Conservation (phyloP, 2,888 invertebrate genomes). For the Leptinotarsa peninsularis region DNA sequence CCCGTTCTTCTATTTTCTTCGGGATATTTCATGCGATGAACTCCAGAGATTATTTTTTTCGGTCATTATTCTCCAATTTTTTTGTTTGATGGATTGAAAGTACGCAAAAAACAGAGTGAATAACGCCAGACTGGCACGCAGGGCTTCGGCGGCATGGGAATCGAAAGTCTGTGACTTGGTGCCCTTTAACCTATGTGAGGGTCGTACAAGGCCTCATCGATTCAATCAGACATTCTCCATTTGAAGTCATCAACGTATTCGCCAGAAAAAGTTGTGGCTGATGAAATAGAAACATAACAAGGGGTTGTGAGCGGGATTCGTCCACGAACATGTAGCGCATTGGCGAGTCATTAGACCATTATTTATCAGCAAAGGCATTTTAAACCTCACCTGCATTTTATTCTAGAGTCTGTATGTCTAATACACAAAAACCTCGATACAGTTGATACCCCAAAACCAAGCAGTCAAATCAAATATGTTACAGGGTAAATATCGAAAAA, state of each 20-base stretch:
- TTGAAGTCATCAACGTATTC: slow-evolving; percentile 14
- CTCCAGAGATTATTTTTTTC: slow-evolving; percentile 2
- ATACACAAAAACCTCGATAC: too few species aligned
- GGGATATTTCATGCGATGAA: not conserved
- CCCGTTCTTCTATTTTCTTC: not conserved
- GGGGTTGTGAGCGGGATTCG: too few species aligned
- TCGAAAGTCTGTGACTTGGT: slow-evolving; percentile 14
- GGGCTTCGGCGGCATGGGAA: slow-evolving; percentile 3
- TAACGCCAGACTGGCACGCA: slow-evolving; percentile 21
- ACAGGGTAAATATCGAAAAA: too few species aligned
- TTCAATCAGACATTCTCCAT: slow-evolving; percentile 9
- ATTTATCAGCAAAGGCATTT: too few species aligned
- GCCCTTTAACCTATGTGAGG: slow-evolving; percentile 13
- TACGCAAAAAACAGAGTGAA: slow-evolving; percentile 9
- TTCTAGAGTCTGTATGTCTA: too few species aligned
- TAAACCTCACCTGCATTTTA: too few species aligned
- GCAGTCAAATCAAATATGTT: too few species aligned
- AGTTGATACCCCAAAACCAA: too few species aligned
- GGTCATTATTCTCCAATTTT: slow-evolving; percentile 4
- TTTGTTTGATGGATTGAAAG: slow-evolving; percentile 11
- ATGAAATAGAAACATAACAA: not conserved
- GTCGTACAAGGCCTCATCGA: slow-evolving; percentile 1
- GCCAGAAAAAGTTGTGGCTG: not conserved
- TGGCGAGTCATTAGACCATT: too few species aligned
- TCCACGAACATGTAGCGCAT: too few species aligned